Base-by-base conservation (phyloP, 2,797 vertebrate species). In the Eleutherodactylus coqui region DNA sequence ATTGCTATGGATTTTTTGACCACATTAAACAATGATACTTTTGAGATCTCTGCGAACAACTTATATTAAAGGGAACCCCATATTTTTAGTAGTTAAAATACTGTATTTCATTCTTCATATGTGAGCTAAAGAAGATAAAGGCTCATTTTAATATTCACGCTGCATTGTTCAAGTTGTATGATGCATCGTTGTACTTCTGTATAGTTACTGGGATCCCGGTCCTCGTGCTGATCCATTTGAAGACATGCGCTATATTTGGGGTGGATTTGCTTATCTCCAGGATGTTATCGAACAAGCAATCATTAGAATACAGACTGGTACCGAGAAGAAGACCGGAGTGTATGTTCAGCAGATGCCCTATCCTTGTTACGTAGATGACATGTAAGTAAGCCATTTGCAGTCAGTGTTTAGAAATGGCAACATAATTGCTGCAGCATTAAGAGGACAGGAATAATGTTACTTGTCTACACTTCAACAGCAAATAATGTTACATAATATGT, bases 321-420 rank as follows among this genome's bases (percentile, higher is more conserved):
- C 89, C 0, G 96, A 96, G 89, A 96, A 97, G 91, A 97, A 92
- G 90, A 98, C 96, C 0, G 98, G 98, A 0, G 93, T 99, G 89
- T 99, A 99, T 81, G 93, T 99, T 84, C 98, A 99, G 89, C 98
- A 99, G 94, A 99, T 99, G 98, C 98, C 98, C 0, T 99, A 99
- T 84, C 98, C 98, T 0, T 99, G 98, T 90, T 99, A 97, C 0
- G 98, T 99, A 0, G 98, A 99, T 89, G 98, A 99, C 89, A 96
- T 98, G 98, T 99, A 91, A 88, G 97, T 93, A 60, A 27, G 5
- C 29, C 34, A 36, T 38, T 38, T 69, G 10, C 6, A 69, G 34
- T 36, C 3, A 21, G 34, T 36, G 17, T 21, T 10, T 32, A 21
- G 34, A 69, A 69, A 24, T 21, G 17, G 34, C 6, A 69, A 36